Evolutionary conservation across 23 tunicate genomes (phyloP).

Genomic region (Styela plicata): DNA sequence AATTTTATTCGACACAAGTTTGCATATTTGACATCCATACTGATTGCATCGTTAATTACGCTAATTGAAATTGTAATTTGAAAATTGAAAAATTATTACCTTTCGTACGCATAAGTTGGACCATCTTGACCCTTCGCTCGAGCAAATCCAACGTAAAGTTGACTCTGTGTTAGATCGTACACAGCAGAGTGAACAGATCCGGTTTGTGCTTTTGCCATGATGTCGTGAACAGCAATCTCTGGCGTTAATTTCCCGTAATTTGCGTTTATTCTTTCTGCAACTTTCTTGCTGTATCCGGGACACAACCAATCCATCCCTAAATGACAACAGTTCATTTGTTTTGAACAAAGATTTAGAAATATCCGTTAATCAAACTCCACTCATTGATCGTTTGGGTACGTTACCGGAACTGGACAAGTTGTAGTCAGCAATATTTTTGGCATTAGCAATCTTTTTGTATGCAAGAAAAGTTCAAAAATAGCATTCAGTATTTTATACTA

Average conservation of each 20-base stretch:
- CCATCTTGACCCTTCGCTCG: slow-evolving; percentile 66
- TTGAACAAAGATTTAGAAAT: too few species aligned
- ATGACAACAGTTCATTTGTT: too few species aligned
- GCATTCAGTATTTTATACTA: too few species aligned
- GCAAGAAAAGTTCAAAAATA: too few species aligned
- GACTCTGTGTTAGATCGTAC: slow-evolving; percentile 72
- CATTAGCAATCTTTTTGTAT: too few species aligned
- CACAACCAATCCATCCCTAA: slow-evolving; percentile 98
- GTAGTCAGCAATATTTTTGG: too few species aligned
- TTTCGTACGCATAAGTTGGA: slow-evolving; percentile 60
- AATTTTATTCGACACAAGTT: neutral
- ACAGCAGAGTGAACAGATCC: slow-evolving; percentile 91
- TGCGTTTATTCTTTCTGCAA: slow-evolving; percentile 59
- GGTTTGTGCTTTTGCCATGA: slow-evolving; percentile 61
- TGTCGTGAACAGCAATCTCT: slow-evolving; percentile 50
- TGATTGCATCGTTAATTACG: too few species aligned
- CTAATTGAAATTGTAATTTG: too few species aligned
- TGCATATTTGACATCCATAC: neutral
- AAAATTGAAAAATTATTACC: too few species aligned
- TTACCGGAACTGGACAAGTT: too few species aligned
- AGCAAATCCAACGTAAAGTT: slow-evolving; percentile 64
- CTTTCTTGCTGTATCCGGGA: slow-evolving; percentile 65
- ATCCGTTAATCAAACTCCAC: too few species aligned
- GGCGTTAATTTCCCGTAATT: slow-evolving; percentile 80
- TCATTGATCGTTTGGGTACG: too few species aligned